Evolutionary conservation across 2,888 invertebrate genomes (phyloP).

Genomic region (Nephrotoma appendiculata): DNA sequence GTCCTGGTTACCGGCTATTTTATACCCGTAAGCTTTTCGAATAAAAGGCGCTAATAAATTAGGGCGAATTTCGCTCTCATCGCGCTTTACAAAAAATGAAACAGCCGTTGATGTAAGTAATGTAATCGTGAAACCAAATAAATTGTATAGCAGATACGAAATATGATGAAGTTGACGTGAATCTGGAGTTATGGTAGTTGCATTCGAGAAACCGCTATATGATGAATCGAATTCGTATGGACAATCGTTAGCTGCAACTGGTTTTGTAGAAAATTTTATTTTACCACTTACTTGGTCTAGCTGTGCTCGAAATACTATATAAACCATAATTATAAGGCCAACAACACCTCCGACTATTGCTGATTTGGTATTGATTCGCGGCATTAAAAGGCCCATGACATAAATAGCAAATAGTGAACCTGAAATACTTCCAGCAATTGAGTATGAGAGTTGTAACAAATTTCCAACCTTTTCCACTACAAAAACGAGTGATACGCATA

Average conservation of each 20-base stretch:
- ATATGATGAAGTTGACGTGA: too few species aligned
- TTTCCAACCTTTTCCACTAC: not conserved
- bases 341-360: slow-evolving; percentile 51
- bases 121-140: too few species aligned
- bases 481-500: slow-evolving; percentile 30
- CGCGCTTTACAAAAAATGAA: too few species aligned
- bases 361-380: slow-evolving; percentile 52
- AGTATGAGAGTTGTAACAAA: not conserved
- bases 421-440: slow-evolving; percentile 10
- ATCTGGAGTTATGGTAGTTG: too few species aligned
- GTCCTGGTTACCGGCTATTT: too few species aligned
- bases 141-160: too few species aligned
- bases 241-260: slow-evolving; percentile 36
- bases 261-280: slow-evolving; percentile 40
- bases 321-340: slow-evolving; percentile 43
- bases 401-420: slow-evolving; percentile 58
- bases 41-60: too few species aligned
- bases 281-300: slow-evolving; percentile 49
- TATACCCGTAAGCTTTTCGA: too few species aligned
- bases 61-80: too few species aligned
- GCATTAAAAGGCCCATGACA: slow-evolving; percentile 46
- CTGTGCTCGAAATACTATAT: slow-evolving; percentile 51
- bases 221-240: slow-evolving; percentile 19
- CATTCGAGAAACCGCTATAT: not conserved
- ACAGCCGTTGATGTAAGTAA: too few species aligned